Percentiles rank a stretch among this genome's conserved stretches.
Conservation (phyloP, 2,888 invertebrate genomes). For the Tachina lurida region DNA sequence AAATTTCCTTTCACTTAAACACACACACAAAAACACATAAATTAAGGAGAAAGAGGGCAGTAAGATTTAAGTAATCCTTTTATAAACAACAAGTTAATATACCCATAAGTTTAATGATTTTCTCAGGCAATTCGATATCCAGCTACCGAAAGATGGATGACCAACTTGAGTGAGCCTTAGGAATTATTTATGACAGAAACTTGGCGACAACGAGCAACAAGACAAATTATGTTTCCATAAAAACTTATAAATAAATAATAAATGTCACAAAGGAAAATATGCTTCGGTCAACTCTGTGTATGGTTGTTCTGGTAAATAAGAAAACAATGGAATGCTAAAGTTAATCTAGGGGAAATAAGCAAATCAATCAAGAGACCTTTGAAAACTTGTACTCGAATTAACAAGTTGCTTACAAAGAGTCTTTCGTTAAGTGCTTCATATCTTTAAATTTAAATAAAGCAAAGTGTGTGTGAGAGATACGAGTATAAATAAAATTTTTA, state of each 20-base stretch:
- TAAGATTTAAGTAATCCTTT: neutral
- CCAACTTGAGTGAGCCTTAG: neutral
- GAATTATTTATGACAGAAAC: conserved; percentile 10
- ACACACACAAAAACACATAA: no score
- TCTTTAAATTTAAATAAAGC: neutral
- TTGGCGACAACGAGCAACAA: neutral
- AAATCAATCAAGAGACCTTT: neutral
- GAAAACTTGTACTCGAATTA: neutral
- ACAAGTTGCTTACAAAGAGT: neutral
- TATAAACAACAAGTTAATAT: neutral
- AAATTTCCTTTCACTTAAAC: neutral
- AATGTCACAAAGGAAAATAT: neutral
- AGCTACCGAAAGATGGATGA: neutral
- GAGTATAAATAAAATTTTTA: no score
- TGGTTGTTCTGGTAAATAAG: neutral
- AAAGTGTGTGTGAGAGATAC: no score
- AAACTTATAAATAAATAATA: neutral
- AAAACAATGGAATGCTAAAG: neutral
- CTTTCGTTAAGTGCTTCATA: neutral
- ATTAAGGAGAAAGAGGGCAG: neutral
- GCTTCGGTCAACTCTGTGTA: neutral
- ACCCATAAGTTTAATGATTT: neutral
- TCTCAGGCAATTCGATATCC: neutral
- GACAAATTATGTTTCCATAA: conserved; percentile 5
- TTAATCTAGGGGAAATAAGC: neutral